Conservation (phyloP, 2,888 invertebrate genomes). For the Seira musarum region DNA sequence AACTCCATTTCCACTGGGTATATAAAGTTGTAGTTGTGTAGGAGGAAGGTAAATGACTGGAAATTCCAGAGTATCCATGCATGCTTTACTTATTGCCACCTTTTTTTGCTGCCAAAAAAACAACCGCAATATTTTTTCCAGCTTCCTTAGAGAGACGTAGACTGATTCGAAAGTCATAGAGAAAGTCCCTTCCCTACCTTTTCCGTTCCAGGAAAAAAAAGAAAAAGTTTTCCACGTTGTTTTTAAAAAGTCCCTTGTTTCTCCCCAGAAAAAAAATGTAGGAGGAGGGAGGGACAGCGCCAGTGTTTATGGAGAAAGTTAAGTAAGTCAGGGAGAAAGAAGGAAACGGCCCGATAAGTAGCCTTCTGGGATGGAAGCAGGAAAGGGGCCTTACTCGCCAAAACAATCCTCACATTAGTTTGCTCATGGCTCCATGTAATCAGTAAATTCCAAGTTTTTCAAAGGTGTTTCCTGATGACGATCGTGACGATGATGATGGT, state of each 20-base stretch:
- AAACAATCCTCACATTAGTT: neutral
- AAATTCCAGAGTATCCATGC: neutral
- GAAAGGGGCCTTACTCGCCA: neutral
- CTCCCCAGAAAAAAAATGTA: too few relatives aligned
- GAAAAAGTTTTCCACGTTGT: neutral
- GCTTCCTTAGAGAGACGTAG: constrained; percentile 10
- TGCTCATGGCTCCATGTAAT: neutral
- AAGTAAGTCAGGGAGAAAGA: neutral
- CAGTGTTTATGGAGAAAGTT: constrained; percentile 15
- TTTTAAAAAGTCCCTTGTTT: neutral
- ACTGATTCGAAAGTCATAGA: constrained; percentile 1
- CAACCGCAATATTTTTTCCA: constrained; percentile 8
- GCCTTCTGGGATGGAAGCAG: constrained; percentile 7
- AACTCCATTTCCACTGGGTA: neutral
- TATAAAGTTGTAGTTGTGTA: too few relatives aligned
- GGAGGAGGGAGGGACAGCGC: too few relatives aligned
- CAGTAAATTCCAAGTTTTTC: neutral
- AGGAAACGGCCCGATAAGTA: constrained; percentile 16
- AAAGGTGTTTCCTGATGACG: neutral
- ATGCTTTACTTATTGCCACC: constrained; percentile 18
- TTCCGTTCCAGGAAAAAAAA: neutral
- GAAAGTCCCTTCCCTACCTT: constrained; percentile 8
- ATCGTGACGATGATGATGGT: constrained; percentile 2
- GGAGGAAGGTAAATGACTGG: constrained; percentile 4
- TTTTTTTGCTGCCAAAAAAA: neutral